Base-by-base conservation (phyloP, 2,888 invertebrate genomes). In the Aproaerema taeniolella region DNA sequence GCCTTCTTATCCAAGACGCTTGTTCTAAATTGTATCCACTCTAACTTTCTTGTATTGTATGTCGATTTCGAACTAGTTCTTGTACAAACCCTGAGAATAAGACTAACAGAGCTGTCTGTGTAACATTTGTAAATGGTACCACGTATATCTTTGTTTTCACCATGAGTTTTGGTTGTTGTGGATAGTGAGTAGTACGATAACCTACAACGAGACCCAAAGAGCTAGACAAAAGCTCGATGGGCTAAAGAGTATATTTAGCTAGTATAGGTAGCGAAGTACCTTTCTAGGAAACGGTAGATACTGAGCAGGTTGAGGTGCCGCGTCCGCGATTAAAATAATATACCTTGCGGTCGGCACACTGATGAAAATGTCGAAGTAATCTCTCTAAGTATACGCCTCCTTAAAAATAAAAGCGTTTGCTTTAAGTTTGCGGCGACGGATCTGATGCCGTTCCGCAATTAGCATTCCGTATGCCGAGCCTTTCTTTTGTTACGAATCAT, bases 281-380 rank as follows among this genome's bases (percentile, higher is more conserved):
- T 41, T 41, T 38, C 38, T 39, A 39, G 41, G 38, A 41, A 41
- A 41, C 41, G 41, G 41, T 36, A 41, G 38, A 44, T 31, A 20
- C 37, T 12, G 24, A 34, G 35, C 32, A n/a, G n/a, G n/a, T n/a
- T n/a, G 36, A 73, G 76, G 70, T 70, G 71, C 61, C 61, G 65
- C 59, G 55, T 54, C 58, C 50, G 57, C 68, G 68, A 81, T 81
- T 82, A 82, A 79, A 80, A 80, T 82, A 80, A 80, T 81, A 67
- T 61, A 53, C 57, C 55, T 55, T 81, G 80, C 75, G 81, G 81
- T 82, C 61, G 57, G 60, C 48, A 46, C 62, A 52, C 62, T 78
- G 80, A 81, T 82, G 80, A 78, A 80, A 79, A 77, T 70, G 74
- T 70, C 74, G 68, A 72, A 61, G 73, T 64, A 81, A 81, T 82